phyloP scores from a whole-genome alignment of 2,888 invertebrate genomes.

The Harpagoxenus sublaevis region DNA sequence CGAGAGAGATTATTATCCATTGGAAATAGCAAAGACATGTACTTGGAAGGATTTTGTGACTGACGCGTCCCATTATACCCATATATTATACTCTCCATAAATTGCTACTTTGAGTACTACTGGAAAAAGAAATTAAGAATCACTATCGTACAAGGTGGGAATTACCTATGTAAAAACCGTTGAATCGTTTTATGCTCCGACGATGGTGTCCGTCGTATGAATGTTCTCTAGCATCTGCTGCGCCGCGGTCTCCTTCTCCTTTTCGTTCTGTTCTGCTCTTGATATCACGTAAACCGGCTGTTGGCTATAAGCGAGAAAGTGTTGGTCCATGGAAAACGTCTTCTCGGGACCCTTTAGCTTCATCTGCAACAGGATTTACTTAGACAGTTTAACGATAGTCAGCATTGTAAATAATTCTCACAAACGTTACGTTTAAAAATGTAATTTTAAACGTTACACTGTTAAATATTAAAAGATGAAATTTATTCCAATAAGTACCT shows the following conservation, averaged over 20 bases:
- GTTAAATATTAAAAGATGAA: too few species aligned
- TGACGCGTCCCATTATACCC: neutral
- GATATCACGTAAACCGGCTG: constrained; percentile 91
- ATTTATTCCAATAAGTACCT: too few species aligned
- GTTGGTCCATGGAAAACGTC: constrained; percentile 81
- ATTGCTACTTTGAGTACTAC: neutral
- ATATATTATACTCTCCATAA: neutral
- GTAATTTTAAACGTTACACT: too few species aligned
- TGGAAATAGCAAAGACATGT: too few species aligned
- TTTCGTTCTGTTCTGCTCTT: constrained; percentile 89
- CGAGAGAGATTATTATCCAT: neutral
- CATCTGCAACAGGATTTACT: constrained; percentile 70
- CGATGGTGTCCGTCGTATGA: constrained; percentile 58
- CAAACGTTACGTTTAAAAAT: neutral
- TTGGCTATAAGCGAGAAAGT: constrained; percentile 89
- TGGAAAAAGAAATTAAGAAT: constrained; percentile 23
- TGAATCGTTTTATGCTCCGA: constrained; percentile 55
- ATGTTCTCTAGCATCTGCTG: constrained; percentile 55
- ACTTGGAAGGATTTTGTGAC: neutral
- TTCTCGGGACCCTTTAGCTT: constrained; percentile 76
- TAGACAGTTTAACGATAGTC: neutral
- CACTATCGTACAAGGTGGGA: constrained; percentile 28
- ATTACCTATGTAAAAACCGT: constrained; percentile 26
- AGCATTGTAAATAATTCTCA: neutral
- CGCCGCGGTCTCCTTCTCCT: constrained; percentile 66